Evolutionary conservation across 2,888 invertebrate species (phyloP).

Genomic region (Autographa gamma): DNA sequence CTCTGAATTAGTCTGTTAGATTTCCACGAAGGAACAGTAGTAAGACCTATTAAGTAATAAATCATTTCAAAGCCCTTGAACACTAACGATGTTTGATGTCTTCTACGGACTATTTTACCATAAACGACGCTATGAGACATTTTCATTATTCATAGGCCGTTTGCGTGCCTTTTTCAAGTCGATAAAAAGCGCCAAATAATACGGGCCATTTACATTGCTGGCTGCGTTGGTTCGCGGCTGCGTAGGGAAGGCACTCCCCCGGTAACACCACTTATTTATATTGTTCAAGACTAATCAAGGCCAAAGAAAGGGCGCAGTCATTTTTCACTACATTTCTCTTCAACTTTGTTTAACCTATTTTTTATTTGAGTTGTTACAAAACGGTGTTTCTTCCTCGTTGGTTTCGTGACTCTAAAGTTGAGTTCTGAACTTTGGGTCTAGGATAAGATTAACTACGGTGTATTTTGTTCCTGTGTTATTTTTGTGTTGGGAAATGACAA

Average conservation of each 20-base stretch:
- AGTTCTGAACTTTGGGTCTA: neutral
- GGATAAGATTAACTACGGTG: neutral
- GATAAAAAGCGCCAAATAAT: constrained; percentile 48
- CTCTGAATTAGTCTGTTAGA: neutral
- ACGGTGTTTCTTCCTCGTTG: neutral
- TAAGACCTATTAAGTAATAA: constrained; percentile 17
- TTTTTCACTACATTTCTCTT: constrained; percentile 28
- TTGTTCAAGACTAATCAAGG: constrained; percentile 50
- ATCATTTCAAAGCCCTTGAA: constrained; percentile 15
- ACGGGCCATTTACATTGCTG: constrained; percentile 30
- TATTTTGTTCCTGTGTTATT: too few species aligned
- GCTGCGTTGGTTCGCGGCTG: neutral
- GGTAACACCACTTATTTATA: constrained; percentile 27
- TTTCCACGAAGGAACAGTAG: neutral
- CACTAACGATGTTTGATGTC: constrained; percentile 14
- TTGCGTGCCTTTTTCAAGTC: constrained; percentile 43
- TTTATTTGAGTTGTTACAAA: constrained; percentile 3
- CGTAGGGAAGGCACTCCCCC: constrained; percentile 31
- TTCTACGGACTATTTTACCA: constrained; percentile 9
- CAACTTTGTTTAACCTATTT: constrained; percentile 5
- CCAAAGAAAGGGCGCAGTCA: constrained; percentile 35
- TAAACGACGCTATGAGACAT: constrained; percentile 27
- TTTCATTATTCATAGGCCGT: constrained; percentile 43
- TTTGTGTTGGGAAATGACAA: too few species aligned
- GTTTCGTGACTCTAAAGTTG: neutral